phyloP scores from a whole-genome alignment of 37 sponge, comb jelly and placozoan species.

The Bolinopsis microptera region DNA sequence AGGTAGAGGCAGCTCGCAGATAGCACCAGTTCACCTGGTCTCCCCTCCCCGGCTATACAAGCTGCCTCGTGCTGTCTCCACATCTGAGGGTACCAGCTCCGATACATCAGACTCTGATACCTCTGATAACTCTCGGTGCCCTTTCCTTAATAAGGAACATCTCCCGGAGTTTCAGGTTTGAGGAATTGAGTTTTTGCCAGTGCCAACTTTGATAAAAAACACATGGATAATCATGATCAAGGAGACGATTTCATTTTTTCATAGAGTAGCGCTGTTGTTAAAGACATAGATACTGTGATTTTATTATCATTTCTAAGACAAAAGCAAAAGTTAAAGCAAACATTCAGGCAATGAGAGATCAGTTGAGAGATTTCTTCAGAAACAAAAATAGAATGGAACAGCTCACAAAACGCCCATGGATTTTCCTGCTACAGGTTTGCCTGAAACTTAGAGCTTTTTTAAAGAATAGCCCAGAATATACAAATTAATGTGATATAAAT shows the following conservation, averaged over 20 bases:
- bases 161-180: neutral
- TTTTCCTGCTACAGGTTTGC: conserved; percentile 21
- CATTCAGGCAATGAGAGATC: conserved; percentile 23
- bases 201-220: too few relatives aligned
- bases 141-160: neutral
- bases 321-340: too few relatives aligned
- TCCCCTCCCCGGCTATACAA: neutral
- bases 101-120: neutral
- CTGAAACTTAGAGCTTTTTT: neutral
- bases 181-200: too few relatives aligned
- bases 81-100: neutral
- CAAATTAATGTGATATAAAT: neutral
- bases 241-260: too few relatives aligned
- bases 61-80: neutral
- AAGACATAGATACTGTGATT: too few relatives aligned
- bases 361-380: conserved; percentile 16
- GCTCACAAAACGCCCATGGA: neutral
- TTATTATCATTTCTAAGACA: too few relatives aligned
- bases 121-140: neutral
- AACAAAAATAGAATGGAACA: conserved; percentile 7
- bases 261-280: too few relatives aligned
- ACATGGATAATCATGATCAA: too few relatives aligned
- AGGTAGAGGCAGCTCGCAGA: neutral
- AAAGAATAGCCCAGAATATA: neutral
- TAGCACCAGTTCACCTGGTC: neutral